Base-by-base conservation (phyloP, 2,113 vertebrate species). In the Nanorana parkeri region DNA sequence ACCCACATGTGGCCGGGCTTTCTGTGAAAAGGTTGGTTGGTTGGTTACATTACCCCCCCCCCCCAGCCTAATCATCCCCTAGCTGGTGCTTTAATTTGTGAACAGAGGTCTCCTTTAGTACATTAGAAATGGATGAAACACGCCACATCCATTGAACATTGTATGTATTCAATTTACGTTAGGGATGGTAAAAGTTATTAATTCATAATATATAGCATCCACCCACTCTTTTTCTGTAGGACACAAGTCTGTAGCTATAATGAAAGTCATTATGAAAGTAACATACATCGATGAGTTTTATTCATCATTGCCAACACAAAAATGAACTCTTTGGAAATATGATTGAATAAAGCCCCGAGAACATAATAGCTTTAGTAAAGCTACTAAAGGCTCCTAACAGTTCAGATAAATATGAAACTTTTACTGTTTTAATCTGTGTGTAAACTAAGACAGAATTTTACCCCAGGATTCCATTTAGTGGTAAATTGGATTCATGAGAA, bases 401-500 rank as follows among this genome's bases (percentile, higher is more conserved):
- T 66, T 78, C 52, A 21, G 52, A 66, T 29, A 78, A 61, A 77
- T 77, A 65, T 64, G 36, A 65, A 65, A 77, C 75, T 77, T 77
- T 77, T 77, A 64, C 41, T 54, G 63, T 55, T 78, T 66, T 78
- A 78, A 78, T 78, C 17, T 78, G 74, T 77, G 63, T 78, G 61
- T 78, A 78, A 78, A 54, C 61, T 66, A 78, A 78, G 75, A 77
- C 32, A 77, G 63, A 67, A 66, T 66, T 66, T 78, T 61, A 78
- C 63, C 47, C 61, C 63, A 78, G 63, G 63, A 54, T 52, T 52
- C 75, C 75, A 76, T 77, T 77, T 77, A 77, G 41, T 77, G 75
- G 36, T 52, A 65, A 65, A 77, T 77, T 77, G 76, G 61, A 78
- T 66, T 52, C 63, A 78, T 78, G 41, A 78, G 63, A 65, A 78